phyloP scores from a whole-genome alignment of 2,113 vertebrate genomes.

The Pipra filicauda region DNA sequence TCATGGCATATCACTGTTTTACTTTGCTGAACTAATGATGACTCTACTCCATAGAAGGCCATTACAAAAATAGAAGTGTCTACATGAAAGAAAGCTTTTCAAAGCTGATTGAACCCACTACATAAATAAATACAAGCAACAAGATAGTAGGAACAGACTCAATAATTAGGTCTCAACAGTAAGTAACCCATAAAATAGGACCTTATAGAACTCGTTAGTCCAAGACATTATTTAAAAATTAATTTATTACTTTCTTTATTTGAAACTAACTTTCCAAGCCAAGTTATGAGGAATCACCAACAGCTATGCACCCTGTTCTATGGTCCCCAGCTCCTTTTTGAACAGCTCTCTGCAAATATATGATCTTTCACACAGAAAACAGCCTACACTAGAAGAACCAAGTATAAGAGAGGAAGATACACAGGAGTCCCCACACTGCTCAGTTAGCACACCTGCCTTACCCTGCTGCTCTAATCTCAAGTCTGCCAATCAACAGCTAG shows the following conservation, averaged over 20 bases:
- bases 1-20: neutral
- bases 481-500: neutral
- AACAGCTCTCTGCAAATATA: neutral
- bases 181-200: neutral
- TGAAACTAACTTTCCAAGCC: neutral
- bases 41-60: neutral
- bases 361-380: neutral
- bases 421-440: neutral
- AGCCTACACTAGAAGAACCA: neutral
- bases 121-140: neutral
- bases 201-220: neutral
- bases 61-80: neutral
- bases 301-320: accelerated
- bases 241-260: neutral
- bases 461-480: neutral
- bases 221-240: neutral
- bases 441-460: neutral
- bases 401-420: neutral
- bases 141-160: neutral
- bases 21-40: neutral
- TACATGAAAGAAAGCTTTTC: neutral
- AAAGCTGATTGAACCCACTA: neutral
- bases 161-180: neutral
- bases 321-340: neutral
- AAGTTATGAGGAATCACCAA: neutral